Evolutionary conservation across 2,888 invertebrate species (phyloP), one percentile per base, ranked within the genome.

Genomic region (Chouioia cunea): DNA sequence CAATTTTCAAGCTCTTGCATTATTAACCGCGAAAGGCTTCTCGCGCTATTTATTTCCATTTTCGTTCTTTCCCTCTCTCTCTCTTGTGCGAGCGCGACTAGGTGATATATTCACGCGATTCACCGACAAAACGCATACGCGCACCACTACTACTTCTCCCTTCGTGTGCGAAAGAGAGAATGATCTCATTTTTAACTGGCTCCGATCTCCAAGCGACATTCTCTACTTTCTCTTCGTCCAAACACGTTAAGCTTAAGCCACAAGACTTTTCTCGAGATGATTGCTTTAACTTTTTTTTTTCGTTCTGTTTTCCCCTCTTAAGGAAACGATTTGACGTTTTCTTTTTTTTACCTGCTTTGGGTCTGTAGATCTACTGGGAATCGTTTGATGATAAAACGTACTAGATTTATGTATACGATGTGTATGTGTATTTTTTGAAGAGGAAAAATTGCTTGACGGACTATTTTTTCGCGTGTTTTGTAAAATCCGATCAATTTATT

Each of bases 81-180:
- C 36, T 22, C 46, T 20, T 48, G 64, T 56, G 62, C 52, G 44
- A 15, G 57, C 10, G 15, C 46, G 62, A 46, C 56, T 48, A 63
- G 65, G 57, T 82, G 80, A 82, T 81, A 81, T 81, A 82, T 82
- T 77, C 77, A 73, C 77, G 74, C 80, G 78, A 82, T 82, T 82
- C 80, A 74, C 78, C 79, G 77, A 82, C 81, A 82, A 82, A 81
- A 80, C 79, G 71, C 73, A 76, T 68, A 76, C 79, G 79, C 76
- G n/a, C n/a, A n/a, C n/a, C n/a, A n/a, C n/a, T n/a, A n/a, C n/a
- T n/a, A n/a, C n/a, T n/a, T n/a, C n/a, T 77, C 75, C 77, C 79
- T 77, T 79, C 80, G 27, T 82, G 82, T 81, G 80, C 80, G 77
- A 77, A 78, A 77, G 81, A 77, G 78, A 77, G 81, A 81, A 82